Percentiles rank a stretch among this genome's conserved stretches.
phyloP scores from a whole-genome alignment of 2,113 vertebrate genomes.

The Phocoena phocoena region DNA sequence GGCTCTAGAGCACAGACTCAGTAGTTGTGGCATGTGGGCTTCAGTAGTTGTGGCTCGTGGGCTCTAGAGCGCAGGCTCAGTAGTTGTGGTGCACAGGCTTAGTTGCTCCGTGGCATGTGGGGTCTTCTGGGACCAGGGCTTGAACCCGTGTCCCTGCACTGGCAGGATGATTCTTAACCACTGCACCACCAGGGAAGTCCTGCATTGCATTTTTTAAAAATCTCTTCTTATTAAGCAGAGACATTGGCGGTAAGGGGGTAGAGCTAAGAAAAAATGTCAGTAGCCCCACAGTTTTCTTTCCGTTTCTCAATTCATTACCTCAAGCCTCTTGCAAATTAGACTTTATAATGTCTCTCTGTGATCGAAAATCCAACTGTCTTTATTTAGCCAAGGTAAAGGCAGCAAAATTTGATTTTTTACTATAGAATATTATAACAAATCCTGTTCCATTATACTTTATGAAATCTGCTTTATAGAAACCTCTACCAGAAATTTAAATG shows the following conservation, averaged over 20 bases:
- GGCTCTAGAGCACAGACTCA: too few relatives aligned
- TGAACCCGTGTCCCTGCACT: too few relatives aligned
- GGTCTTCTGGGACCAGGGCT: too few relatives aligned
- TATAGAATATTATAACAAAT: not conserved
- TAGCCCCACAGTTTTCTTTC: not conserved
- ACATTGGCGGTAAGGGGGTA: not conserved
- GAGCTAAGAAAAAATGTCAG: conserved; percentile 45
- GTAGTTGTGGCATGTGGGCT: too few relatives aligned
- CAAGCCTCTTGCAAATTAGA: not conserved
- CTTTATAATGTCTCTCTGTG: conserved; percentile 1
- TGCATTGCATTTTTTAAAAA: not conserved
- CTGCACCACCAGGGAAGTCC: too few relatives aligned
- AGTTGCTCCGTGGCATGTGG: too few relatives aligned
- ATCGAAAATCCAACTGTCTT: conserved; percentile 7
- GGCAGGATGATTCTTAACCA: too few relatives aligned
- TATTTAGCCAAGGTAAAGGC: conserved; percentile 21
- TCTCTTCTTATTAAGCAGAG: conserved; percentile 22
- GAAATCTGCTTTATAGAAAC: not conserved
- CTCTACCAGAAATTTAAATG: not conserved
- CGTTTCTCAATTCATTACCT: conserved; percentile 46
- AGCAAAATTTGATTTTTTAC: not conserved
- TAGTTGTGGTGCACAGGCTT: too few relatives aligned
- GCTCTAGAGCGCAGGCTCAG: too few relatives aligned
- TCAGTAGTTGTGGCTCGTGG: too few relatives aligned
- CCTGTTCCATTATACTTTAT: not conserved